phyloP scores from a whole-genome alignment of 2,888 invertebrate genomes.

The Amorpha juglandis region DNA sequence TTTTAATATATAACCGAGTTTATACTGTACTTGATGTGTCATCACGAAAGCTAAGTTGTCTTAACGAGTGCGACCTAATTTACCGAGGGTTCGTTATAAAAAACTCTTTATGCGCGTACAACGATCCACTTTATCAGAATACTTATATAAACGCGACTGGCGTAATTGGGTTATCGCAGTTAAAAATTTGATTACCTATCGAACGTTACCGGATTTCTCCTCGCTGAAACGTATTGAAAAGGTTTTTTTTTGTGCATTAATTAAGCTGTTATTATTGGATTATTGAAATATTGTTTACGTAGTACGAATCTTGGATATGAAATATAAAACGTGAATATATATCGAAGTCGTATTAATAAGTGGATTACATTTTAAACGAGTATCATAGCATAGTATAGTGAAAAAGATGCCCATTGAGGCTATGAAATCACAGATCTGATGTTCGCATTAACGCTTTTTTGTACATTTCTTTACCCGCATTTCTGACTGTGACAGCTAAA shows the following conservation, averaged over 20 bases:
- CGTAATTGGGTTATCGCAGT: constrained; percentile 44
- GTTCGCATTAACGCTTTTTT: no score
- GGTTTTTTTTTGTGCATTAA: constrained; percentile 33
- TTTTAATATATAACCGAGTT: not conserved
- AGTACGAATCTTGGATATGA: not conserved
- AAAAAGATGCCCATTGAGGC: no score
- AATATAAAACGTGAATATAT: not conserved
- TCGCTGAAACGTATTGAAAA: constrained; percentile 42
- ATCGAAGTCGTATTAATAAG: not conserved
- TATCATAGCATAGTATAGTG: no score
- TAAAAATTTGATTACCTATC: constrained; percentile 44
- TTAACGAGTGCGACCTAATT: constrained; percentile 48
- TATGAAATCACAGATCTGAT: no score
- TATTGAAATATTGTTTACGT: constrained; percentile 8
- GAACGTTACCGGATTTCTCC: constrained; percentile 45
- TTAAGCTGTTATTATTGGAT: not conserved
- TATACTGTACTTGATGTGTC: constrained; percentile 21
- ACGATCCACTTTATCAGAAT: constrained; percentile 16
- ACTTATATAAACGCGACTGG: constrained; percentile 30
- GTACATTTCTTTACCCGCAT: no score
- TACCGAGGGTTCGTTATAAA: constrained; percentile 42
- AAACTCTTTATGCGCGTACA: constrained; percentile 36
- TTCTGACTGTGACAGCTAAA: no score
- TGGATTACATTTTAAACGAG: no score
- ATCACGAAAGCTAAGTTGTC: constrained; percentile 16